These are phyloP conservation scores for Atta cephalotes DNA, from an alignment of 1,140 invertebrate species.

Conservation along the genomic window DNA sequence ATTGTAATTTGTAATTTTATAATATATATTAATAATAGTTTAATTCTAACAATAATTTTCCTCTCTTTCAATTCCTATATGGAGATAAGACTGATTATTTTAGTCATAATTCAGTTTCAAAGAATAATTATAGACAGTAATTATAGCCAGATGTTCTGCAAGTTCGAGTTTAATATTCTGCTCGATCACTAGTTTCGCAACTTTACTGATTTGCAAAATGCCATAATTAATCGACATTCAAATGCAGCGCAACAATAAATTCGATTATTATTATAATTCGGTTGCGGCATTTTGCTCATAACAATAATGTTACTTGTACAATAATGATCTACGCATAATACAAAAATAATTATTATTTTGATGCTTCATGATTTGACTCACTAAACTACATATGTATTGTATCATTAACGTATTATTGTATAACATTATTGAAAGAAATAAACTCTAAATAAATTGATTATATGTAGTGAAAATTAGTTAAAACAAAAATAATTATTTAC, in stretches of 20 bases:
- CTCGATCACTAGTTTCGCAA: neutral
- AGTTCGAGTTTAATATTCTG: constrained; percentile 49
- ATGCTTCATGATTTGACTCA: neutral
- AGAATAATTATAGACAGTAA: neutral
- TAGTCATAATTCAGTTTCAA: neutral
- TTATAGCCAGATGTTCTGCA: neutral
- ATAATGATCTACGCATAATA: constrained; percentile 48
- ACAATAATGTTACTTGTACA: constrained; percentile 63
- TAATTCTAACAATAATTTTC: neutral
- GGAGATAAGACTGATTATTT: neutral
- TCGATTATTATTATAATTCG: constrained; percentile 54
- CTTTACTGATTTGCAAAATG: constrained; percentile 65
- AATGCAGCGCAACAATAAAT: constrained; percentile 57
- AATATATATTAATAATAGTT: too few species aligned
- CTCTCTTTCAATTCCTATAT: neutral
- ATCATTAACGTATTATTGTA: neutral
- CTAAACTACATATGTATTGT: neutral
- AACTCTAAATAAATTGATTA: constrained; percentile 1
- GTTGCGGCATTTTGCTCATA: constrained; percentile 48
- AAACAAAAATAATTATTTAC: neutral
- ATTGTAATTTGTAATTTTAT: neutral
- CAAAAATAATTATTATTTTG: constrained; percentile 22
- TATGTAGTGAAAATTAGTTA: neutral
- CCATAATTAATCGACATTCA: constrained; percentile 64
- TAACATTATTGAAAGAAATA: neutral